Evolutionary conservation across 2,888 invertebrate species (phyloP).

Genomic region (Troilus luridus): DNA sequence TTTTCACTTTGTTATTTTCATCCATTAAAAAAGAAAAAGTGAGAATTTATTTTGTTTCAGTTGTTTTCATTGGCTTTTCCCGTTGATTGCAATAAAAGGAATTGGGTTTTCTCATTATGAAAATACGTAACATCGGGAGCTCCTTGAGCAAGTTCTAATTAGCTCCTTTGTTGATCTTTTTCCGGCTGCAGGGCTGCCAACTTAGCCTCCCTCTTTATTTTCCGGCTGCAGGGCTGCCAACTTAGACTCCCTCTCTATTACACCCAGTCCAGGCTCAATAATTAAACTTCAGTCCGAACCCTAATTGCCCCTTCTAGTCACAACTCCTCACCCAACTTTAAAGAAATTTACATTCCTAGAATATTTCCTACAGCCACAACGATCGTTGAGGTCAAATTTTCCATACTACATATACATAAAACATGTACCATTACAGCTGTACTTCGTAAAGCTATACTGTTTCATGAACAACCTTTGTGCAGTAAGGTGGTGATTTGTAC

Average conservation of each 20-base stretch:
- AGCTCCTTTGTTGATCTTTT: constrained; percentile 38
- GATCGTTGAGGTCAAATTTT: neutral
- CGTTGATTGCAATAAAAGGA: constrained; percentile 11
- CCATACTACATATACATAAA: no score
- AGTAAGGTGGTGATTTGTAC: no score
- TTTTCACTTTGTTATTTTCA: neutral
- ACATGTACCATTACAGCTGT: no score
- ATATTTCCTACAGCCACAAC: neutral
- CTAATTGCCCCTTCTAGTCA: neutral
- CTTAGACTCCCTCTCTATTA: constrained; percentile 19
- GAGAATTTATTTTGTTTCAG: neutral
- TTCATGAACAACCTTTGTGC: no score
- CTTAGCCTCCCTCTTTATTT: constrained; percentile 23
- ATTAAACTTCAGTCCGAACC: constrained; percentile 5
- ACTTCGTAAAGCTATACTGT: no score
- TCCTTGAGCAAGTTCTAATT: constrained; percentile 13
- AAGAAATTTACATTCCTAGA: constrained; percentile 3
- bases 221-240: neutral
- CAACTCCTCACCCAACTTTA: constrained; percentile 5
- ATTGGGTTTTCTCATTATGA: constrained; percentile 32
- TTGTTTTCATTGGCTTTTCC: neutral
- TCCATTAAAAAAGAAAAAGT: neutral
- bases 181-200: constrained; percentile 30
- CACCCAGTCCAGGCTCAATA: neutral
- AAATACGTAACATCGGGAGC: neutral